phyloP scores from a whole-genome alignment of 1,140 invertebrate species.

The Hypothenemus hampei region DNA sequence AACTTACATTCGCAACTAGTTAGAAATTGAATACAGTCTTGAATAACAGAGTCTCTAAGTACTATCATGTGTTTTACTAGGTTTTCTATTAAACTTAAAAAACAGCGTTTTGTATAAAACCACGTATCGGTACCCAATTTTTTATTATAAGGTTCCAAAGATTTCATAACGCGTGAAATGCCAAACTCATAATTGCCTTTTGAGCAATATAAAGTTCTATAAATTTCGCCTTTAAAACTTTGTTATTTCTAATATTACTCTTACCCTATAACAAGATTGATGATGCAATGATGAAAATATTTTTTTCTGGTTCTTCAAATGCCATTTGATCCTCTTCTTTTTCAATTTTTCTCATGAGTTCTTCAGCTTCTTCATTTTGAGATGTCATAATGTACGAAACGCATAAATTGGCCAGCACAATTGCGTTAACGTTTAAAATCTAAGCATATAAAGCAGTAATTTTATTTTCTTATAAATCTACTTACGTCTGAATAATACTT shows the following conservation, averaged over 20 bases:
- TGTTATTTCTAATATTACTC: conserved; percentile 14
- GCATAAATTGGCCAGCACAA: conserved; percentile 96
- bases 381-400: conserved; percentile 99
- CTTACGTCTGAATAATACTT: conserved; percentile 89
- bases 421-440: conserved; percentile 92
- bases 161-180: conserved; percentile 96
- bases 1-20: conserved; percentile 77
- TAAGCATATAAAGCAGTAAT: conserved; percentile 40
- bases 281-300: conserved; percentile 95
- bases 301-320: conserved; percentile 92
- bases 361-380: conserved; percentile 98
- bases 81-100: conserved; percentile 89
- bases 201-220: conserved; percentile 88
- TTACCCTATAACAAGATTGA: conserved; percentile 95
- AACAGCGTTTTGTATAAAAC: conserved; percentile 95
- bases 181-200: conserved; percentile 99
- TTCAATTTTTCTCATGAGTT: conserved; percentile 97
- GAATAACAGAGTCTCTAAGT: conserved; percentile 79
- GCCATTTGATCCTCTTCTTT: conserved; percentile 93
- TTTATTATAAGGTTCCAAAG: conserved; percentile 91
- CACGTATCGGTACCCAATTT: conserved; percentile 95
- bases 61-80: conserved; percentile 87
- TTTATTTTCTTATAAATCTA: background rate
- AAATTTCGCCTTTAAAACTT: conserved; percentile 31
- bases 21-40: conserved; percentile 88